These are phyloP conservation scores for Stichopus horrens DNA, from an alignment of 53 echinoderm and acorn worm genomes.

Conservation along the genomic window DNA sequence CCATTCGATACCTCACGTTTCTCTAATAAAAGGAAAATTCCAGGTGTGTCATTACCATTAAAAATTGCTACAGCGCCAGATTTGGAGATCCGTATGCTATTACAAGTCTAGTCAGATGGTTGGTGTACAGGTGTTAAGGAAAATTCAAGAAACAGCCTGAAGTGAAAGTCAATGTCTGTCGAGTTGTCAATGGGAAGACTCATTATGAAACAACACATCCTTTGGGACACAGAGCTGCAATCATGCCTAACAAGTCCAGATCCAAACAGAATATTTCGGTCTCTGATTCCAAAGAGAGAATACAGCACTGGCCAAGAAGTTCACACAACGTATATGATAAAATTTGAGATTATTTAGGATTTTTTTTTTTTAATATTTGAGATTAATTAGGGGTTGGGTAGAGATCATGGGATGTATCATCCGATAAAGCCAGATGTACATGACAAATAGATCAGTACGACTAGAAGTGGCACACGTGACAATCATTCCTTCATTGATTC, in stretches of 20 bases:
- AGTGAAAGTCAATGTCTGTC: slow-evolving; percentile 47
- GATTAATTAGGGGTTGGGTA: background rate
- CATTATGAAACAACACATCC: slow-evolving; percentile 61
- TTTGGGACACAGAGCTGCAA: slow-evolving; percentile 35
- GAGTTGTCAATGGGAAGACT: slow-evolving; percentile 32
- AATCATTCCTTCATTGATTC: too few relatives aligned
- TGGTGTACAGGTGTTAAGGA: slow-evolving; percentile 54
- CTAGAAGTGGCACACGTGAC: too few relatives aligned
- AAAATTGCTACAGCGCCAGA: slow-evolving; percentile 36
- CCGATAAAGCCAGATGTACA: slow-evolving; percentile 50
- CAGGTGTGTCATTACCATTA: slow-evolving; percentile 53
- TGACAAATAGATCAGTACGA: too few relatives aligned
- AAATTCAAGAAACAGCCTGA: slow-evolving; percentile 36
- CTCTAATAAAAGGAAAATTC: slow-evolving; percentile 58
- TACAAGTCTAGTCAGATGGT: slow-evolving; percentile 53
- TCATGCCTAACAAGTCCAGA: slow-evolving; percentile 54
- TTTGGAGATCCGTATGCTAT: slow-evolving; percentile 57
- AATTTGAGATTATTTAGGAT: too few relatives aligned
- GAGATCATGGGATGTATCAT: slow-evolving; percentile 45
- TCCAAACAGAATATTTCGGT: slow-evolving; percentile 51
- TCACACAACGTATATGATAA: slow-evolving; percentile 57
- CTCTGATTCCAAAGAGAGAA: slow-evolving; percentile 44
- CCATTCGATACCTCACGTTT: slow-evolving; percentile 46
- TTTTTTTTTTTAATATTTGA: too few relatives aligned
- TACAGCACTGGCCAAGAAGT: slow-evolving; percentile 47